Conservation (phyloP, 2,888 invertebrate genomes). For the Prosapia bicincta region DNA sequence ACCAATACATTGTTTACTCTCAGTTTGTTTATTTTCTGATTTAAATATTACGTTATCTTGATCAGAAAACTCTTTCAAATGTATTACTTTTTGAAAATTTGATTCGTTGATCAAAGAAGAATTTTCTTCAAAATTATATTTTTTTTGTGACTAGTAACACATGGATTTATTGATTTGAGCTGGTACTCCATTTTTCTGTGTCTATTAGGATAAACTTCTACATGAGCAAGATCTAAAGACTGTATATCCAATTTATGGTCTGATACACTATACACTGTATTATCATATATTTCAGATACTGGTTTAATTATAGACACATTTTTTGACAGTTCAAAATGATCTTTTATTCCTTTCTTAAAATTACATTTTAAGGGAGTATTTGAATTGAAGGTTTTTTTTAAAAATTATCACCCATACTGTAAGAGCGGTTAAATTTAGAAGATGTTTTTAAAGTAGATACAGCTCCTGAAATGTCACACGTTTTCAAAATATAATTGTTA, state of each 20-base stretch:
- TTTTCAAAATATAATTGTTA: not conserved
- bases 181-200: not conserved
- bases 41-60: no score
- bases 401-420: not conserved
- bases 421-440: not conserved
- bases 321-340: not conserved
- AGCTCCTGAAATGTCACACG: not conserved
- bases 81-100: no score
- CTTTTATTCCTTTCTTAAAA: not conserved
- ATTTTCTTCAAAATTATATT: no score
- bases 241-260: constrained; percentile 18
- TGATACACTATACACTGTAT: not conserved
- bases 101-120: no score
- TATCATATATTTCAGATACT: not conserved
- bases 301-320: not conserved
- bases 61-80: no score
- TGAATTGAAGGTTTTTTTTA: not conserved
- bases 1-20: no score
- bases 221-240: constrained; percentile 27
- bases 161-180: not conserved
- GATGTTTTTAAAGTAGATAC: not conserved
- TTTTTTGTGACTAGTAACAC: not conserved
- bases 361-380: not conserved
- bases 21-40: no score
- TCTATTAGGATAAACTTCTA: constrained; percentile 19